Evolutionary conservation across 2,113 vertebrate species (phyloP).

Genomic region (Thryonomys swinderianus): DNA sequence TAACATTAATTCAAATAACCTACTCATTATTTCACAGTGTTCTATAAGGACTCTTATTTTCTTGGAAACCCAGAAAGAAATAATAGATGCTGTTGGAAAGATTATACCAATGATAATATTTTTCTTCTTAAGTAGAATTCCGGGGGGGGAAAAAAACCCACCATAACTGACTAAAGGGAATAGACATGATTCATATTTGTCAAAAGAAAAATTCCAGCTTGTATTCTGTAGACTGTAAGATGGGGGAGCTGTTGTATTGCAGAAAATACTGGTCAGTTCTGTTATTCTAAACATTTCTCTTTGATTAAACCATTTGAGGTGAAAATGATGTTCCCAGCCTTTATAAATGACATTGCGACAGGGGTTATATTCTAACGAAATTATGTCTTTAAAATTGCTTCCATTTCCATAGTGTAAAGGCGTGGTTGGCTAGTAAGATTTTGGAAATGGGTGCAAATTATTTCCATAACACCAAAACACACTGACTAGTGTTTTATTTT

Average conservation of each 20-base stretch:
- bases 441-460: neutral
- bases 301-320: neutral
- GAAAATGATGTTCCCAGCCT: neutral
- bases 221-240: constrained; percentile 79
- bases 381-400: fast-evolving
- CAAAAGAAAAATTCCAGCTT: neutral
- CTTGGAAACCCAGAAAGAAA: neutral
- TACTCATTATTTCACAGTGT: neutral
- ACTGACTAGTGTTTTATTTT: constrained; percentile 41
- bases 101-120: fast-evolving
- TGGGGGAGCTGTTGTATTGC: constrained; percentile 86
- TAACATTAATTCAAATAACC: constrained; percentile 1
- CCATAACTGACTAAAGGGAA: neutral
- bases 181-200: neutral
- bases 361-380: neutral
- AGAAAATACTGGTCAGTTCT: neutral
- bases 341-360: neutral
- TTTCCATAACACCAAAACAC: neutral
- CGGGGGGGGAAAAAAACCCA: constrained; percentile 11
- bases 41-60: neutral
- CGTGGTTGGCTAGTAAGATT: neutral
- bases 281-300: fast-evolving
- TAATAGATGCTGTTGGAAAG: neutral
- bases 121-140: neutral
- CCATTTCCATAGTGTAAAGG: fast-evolving